Conservation (phyloP, 2,888 invertebrate species). For the Drosophila longiperda region DNA sequence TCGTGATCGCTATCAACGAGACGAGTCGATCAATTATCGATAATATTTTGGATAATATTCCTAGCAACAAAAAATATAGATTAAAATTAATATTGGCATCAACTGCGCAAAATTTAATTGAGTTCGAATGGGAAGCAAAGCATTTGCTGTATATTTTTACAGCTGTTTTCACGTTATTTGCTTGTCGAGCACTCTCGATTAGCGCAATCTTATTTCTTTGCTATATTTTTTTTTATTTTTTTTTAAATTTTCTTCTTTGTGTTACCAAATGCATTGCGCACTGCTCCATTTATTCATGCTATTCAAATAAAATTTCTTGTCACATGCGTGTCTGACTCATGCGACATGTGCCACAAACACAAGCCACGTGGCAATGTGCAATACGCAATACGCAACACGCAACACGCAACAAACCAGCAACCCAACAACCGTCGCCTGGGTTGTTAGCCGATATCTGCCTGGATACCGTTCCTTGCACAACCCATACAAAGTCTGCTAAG, state of each 20-base stretch:
- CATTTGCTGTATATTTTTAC: neutral
- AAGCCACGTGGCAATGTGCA: slow-evolving; percentile 28
- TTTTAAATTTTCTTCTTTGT: neutral
- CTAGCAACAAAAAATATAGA: neutral
- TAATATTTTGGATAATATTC: neutral
- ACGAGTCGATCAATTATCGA: neutral
- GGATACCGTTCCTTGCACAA: slow-evolving; percentile 20
- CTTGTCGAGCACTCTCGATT: neutral
- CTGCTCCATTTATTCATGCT: slow-evolving; percentile 1
- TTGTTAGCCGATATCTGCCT: slow-evolving; percentile 23
- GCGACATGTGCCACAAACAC: slow-evolving; percentile 18
- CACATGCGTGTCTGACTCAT: slow-evolving; percentile 50
- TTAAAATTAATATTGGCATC: neutral
- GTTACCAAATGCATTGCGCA: neutral
- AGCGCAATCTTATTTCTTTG: neutral
- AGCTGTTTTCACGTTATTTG: neutral
- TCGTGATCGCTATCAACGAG: neutral
- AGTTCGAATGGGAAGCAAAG: neutral
- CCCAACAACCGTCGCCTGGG: slow-evolving; percentile 1
- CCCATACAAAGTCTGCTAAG: slow-evolving; percentile 46
- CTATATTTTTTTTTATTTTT: neutral
- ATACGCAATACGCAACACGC: slow-evolving; percentile 19
- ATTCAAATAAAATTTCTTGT: slow-evolving; percentile 32
- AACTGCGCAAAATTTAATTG: neutral
- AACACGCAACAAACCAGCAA: neutral